phyloP scores from a whole-genome alignment of 2,888 invertebrate genomes.

The Tinea semifulvella region DNA sequence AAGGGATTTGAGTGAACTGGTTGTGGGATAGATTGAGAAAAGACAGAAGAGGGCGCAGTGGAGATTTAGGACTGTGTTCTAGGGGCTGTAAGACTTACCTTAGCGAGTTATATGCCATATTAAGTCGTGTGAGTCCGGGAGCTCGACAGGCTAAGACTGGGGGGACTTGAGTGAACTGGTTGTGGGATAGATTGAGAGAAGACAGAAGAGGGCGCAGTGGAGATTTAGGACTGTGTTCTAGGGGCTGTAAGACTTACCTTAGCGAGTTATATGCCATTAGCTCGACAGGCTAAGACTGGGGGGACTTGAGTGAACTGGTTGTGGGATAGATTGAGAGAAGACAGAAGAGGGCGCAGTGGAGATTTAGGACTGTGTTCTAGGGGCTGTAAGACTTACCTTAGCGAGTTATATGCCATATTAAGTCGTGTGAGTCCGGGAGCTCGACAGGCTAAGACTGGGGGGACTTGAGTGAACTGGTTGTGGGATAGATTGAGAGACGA shows the following conservation, averaged over 20 bases:
- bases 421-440: constrained; percentile 87
- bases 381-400: constrained; percentile 37
- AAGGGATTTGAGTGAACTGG: no score
- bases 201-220: constrained; percentile 70
- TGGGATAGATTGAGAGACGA: constrained; percentile 87
- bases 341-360: constrained; percentile 67
- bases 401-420: constrained; percentile 90
- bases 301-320: constrained; percentile 92
- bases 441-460: constrained; percentile 88
- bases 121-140: constrained; percentile 84
- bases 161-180: constrained; percentile 89
- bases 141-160: constrained; percentile 90
- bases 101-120: constrained; percentile 89
- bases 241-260: constrained; percentile 34
- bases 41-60: constrained; percentile 69
- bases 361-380: no score
- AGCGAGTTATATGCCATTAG: constrained; percentile 88
- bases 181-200: constrained; percentile 88
- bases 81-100: no score
- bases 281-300: constrained; percentile 87
- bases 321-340: constrained; percentile 86
- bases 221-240: no score
- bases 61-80: no score
- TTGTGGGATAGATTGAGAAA: no score
- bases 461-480: constrained; percentile 89